Evolutionary conservation across 2,113 vertebrate species (phyloP).

Genomic region (Macaca mulatta): DNA sequence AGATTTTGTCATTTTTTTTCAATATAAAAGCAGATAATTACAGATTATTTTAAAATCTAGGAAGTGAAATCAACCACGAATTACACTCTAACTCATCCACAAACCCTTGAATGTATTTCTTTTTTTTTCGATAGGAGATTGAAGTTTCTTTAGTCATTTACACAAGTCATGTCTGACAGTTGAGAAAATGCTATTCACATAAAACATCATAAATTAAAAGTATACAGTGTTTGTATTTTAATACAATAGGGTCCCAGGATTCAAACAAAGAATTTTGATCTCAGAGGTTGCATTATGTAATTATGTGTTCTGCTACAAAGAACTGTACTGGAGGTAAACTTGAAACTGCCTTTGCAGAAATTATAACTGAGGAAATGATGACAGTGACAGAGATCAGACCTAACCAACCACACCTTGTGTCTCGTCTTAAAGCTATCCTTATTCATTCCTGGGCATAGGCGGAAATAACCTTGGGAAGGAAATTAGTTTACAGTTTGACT

Average conservation of each 20-base stretch:
- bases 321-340: slow-evolving; percentile 18
- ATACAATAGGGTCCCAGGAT: slow-evolving; percentile 59
- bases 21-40: slow-evolving; percentile 58
- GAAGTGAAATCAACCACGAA: slow-evolving; percentile 22
- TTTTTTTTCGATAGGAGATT: not conserved
- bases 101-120: not conserved
- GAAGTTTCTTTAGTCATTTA: slow-evolving; percentile 82
- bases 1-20: slow-evolving; percentile 54
- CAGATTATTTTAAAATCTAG: slow-evolving; percentile 62
- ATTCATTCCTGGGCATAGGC: too few relatives aligned
- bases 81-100: not conserved
- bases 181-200: slow-evolving; percentile 77
- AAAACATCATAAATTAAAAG: slow-evolving; percentile 73
- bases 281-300: slow-evolving; percentile 14
- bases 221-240: slow-evolving; percentile 82
- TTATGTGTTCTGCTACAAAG: not conserved
- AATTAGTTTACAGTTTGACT: too few relatives aligned
- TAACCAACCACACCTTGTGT: too few relatives aligned
- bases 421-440: too few relatives aligned
- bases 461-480: too few relatives aligned
- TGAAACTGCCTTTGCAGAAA: not conserved
- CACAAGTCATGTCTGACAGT: slow-evolving; percentile 62
- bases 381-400: too few relatives aligned
- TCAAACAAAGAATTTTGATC: slow-evolving; percentile 51
- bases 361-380: too few relatives aligned